Conservation (phyloP, 2,888 invertebrate species). For the Archips crataeganus region DNA sequence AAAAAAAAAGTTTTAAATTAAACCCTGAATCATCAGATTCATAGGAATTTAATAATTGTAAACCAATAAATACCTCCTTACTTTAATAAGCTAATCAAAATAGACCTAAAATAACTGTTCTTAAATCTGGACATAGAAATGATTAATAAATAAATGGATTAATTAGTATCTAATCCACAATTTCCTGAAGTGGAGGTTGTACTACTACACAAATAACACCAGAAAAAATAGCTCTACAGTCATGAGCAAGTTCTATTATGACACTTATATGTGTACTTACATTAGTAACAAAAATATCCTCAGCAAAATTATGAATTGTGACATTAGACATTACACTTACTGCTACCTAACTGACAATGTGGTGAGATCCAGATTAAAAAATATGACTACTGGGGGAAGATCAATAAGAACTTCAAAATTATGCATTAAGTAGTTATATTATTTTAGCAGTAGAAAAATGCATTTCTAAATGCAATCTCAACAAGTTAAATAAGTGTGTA, state of each 20-base stretch:
- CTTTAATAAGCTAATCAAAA: constrained; percentile 2
- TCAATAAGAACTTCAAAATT: constrained; percentile 30
- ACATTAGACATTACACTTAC: constrained; percentile 14
- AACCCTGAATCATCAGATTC: neutral
- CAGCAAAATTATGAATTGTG: constrained; percentile 4
- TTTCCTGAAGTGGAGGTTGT: neutral
- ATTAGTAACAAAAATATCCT: constrained; percentile 26
- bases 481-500: too few species aligned
- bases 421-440: constrained; percentile 21
- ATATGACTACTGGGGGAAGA: constrained; percentile 38
- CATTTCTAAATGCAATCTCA: neutral
- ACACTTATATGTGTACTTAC: constrained; percentile 36
- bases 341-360: constrained; percentile 23
- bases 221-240: constrained; percentile 23
- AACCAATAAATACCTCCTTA: constrained; percentile 26
- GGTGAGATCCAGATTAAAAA: constrained; percentile 38
- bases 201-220: constrained; percentile 26
- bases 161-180: neutral
- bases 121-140: constrained; percentile 2
- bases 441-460: constrained; percentile 5
- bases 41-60: constrained; percentile 23
- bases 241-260: constrained; percentile 36
- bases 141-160: neutral
- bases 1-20: neutral
- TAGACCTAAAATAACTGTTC: constrained; percentile 1